Conservation (phyloP, 2,888 invertebrate genomes). For the Frankliniella intonsa region DNA sequence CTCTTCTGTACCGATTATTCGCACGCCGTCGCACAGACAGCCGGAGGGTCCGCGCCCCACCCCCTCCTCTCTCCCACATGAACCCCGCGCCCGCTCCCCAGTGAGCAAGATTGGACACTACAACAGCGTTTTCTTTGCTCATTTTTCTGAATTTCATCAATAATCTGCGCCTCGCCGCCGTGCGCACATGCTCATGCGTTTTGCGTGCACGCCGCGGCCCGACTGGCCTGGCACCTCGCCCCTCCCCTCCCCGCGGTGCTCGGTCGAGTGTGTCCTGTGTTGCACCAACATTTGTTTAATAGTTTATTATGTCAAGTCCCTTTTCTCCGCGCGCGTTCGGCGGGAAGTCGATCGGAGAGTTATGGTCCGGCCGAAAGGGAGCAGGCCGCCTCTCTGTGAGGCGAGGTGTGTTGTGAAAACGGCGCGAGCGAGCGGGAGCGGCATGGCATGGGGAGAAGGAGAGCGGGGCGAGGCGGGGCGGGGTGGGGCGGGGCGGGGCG, state of each 20-base stretch:
- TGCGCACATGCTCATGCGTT: too few relatives aligned
- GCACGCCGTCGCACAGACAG: too few relatives aligned
- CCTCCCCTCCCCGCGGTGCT: not conserved
- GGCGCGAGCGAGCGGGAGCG: not conserved
- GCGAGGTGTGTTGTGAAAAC: not conserved
- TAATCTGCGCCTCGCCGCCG: too few relatives aligned
- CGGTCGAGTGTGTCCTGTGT: not conserved
- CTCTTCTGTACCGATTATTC: too few relatives aligned
- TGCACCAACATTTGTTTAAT: constrained; percentile 20
- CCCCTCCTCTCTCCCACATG: too few relatives aligned
- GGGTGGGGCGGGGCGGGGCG: not conserved
- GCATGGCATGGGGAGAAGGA: not conserved
- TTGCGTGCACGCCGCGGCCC: too few relatives aligned
- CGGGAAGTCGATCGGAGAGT: constrained; percentile 3
- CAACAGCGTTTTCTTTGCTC: too few relatives aligned
- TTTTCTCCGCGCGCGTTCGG: not conserved
- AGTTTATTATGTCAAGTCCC: constrained; percentile 12
- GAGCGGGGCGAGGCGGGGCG: not conserved
- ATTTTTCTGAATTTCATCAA: too few relatives aligned
- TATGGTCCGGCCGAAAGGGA: not conserved
- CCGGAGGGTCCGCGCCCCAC: too few relatives aligned
- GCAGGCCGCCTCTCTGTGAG: not conserved
- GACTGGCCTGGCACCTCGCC: too few relatives aligned
- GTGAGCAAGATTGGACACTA: too few relatives aligned
- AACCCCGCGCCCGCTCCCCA: too few relatives aligned